Evolutionary conservation across 92 coral and sea anemone genomes (phyloP).

Genomic region (Umimayanthus chanpuru): DNA sequence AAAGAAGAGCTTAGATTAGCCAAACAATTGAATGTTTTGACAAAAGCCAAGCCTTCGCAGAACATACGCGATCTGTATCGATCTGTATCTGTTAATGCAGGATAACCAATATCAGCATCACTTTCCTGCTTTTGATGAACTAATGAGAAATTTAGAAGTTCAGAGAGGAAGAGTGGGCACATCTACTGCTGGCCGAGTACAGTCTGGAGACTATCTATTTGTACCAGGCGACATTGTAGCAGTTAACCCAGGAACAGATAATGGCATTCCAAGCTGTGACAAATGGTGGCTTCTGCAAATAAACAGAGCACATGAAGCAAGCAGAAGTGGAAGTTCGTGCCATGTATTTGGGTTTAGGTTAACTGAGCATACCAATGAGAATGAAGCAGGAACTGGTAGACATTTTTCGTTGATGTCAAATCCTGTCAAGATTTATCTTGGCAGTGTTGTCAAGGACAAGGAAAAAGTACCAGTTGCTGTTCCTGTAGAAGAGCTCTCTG

Average conservation of each 20-base stretch:
- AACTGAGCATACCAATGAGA: conserved; percentile 18
- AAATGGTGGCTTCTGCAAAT: conserved; percentile 78
- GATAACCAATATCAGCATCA: neutral
- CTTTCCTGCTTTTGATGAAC: conserved; percentile 60
- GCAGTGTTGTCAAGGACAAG: conserved; percentile 61
- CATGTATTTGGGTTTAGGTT: conserved; percentile 82
- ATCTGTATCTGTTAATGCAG: too few relatives aligned
- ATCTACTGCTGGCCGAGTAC: conserved; percentile 44
- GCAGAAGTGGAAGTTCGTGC: conserved; percentile 46
- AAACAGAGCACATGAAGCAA: conserved; percentile 38
- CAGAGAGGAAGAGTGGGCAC: conserved; percentile 34
- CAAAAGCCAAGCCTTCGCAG: conserved; percentile 64
- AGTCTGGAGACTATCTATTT: conserved; percentile 50
- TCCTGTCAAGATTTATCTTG: conserved; percentile 69
- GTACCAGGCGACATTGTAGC: conserved; percentile 73
- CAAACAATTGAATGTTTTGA: conserved; percentile 30
- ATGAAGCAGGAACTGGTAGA: conserved; percentile 33
- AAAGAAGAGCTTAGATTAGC: conserved; percentile 27
- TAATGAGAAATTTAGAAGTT: conserved; percentile 55
- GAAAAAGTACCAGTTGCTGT: conserved; percentile 58
- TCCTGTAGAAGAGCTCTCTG: conserved; percentile 60
- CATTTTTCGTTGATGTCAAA: conserved; percentile 41
- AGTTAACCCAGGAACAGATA: conserved; percentile 64
- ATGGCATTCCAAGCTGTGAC: conserved; percentile 69
- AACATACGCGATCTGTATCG: conserved; percentile 67